Percentiles rank a stretch among this genome's conserved stretches.
Conservation (phyloP, 2,113 vertebrate species). For the Neopipo cinnamomea region DNA sequence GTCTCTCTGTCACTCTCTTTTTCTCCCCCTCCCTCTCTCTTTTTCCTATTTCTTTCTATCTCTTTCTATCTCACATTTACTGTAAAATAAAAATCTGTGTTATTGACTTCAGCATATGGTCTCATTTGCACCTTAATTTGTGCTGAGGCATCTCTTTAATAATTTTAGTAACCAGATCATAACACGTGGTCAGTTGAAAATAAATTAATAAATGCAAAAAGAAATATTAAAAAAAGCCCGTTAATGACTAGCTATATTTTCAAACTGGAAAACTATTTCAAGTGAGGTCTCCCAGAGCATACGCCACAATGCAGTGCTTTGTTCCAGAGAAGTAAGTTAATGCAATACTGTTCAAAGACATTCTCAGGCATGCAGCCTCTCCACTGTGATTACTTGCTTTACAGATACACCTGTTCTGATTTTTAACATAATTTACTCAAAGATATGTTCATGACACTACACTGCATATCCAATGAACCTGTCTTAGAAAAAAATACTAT, state of each 20-base stretch:
- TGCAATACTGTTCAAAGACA: not conserved
- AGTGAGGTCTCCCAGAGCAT: not conserved
- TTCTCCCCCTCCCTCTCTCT: not conserved
- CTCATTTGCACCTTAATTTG: not conserved
- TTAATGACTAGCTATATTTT: not conserved
- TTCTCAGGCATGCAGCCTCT: not conserved
- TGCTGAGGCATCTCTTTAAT: not conserved
- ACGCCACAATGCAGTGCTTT: not conserved
- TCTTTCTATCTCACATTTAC: not conserved
- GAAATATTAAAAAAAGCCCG: accelerated
- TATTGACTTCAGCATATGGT: not conserved
- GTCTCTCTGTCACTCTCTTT: not conserved
- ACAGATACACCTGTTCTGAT: not conserved
- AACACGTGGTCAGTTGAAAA: not conserved
- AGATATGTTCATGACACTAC: not conserved
- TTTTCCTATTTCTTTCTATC: not conserved
- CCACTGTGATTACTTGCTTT: not conserved
- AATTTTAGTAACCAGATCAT: not conserved
- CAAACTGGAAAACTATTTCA: not conserved
- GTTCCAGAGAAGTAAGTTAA: not conserved
- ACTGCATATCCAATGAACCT: not conserved
- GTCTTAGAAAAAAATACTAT: not conserved
- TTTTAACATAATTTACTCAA: not conserved
- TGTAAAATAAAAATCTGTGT: not conserved
- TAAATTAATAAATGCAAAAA: not conserved